Percentiles rank a stretch among this genome's conserved stretches.
Evolutionary conservation across 2,888 invertebrate species (phyloP).

Genomic region (Archips crataeganus): DNA sequence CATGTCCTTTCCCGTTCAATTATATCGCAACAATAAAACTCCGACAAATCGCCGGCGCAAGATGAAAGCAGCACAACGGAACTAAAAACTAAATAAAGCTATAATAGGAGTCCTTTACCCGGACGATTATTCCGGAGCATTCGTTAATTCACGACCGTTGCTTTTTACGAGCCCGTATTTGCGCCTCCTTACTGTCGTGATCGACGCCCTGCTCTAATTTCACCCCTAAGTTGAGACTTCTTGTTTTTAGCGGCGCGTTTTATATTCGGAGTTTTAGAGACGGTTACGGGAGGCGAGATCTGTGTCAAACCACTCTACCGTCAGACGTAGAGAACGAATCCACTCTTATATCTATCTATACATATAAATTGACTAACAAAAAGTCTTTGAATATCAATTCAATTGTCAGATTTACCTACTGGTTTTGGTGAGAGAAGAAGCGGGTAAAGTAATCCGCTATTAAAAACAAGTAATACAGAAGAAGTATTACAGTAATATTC

Average conservation of each 20-base stretch:
- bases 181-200: slow-evolving; percentile 34
- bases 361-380: too few species aligned
- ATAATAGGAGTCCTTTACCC: slow-evolving; percentile 27
- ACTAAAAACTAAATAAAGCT: slow-evolving; percentile 34
- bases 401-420: too few species aligned
- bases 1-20: slow-evolving; percentile 12
- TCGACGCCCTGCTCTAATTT: slow-evolving; percentile 36
- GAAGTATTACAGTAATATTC: too few species aligned
- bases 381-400: too few species aligned
- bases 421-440: too few species aligned
- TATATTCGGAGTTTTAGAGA: slow-evolving; percentile 5
- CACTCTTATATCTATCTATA: too few species aligned
- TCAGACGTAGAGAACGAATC: too few species aligned
- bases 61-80: slow-evolving; percentile 21
- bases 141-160: slow-evolving; percentile 38
- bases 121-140: slow-evolving; percentile 31
- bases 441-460: too few species aligned
- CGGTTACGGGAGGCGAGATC: not conserved
- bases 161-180: slow-evolving; percentile 38
- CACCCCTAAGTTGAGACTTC: slow-evolving; percentile 17
- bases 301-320: too few species aligned
- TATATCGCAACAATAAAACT: slow-evolving; percentile 24
- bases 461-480: too few species aligned
- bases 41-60: slow-evolving; percentile 11
- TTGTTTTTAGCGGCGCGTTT: slow-evolving; percentile 24